These are phyloP conservation scores for Drosophila pseudoobscura DNA, from an alignment of 1,140 invertebrate species.

Conservation along the genomic window DNA sequence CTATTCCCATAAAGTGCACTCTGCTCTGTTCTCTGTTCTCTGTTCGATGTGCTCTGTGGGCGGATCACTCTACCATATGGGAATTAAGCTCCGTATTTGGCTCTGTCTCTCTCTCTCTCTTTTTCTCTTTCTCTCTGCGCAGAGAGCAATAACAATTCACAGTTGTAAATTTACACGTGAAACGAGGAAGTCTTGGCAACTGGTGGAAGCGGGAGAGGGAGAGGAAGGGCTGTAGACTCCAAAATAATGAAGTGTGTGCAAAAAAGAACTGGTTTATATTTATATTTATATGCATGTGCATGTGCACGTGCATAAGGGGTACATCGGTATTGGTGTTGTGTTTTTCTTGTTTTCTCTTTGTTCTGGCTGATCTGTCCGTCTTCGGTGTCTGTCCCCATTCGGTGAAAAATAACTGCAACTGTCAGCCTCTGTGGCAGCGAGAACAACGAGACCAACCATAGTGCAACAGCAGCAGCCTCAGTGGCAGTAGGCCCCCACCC, in stretches of 20 bases:
- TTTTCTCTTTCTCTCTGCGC: too few relatives aligned
- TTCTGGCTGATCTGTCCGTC: conserved; percentile 43
- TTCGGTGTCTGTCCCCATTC: conserved; percentile 66
- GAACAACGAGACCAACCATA: conserved; percentile 11
- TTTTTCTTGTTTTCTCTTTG: conserved; percentile 79
- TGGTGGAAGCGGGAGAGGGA: not conserved
- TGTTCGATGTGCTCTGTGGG: not conserved
- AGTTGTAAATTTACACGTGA: conserved; percentile 26
- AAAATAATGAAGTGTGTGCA: conserved; percentile 78
- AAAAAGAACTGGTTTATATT: conserved; percentile 75
- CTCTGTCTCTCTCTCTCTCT: too few relatives aligned
- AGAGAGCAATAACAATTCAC: conserved; percentile 27
- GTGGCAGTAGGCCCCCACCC: too few relatives aligned
- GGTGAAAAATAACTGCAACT: conserved; percentile 79
- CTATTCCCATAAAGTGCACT: too few relatives aligned
- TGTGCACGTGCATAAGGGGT: conserved; percentile 2
- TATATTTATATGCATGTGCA: conserved; percentile 21
- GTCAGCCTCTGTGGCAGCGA: conserved; percentile 55
- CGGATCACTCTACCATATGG: not conserved
- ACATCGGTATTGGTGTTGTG: conserved; percentile 39
- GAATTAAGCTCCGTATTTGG: too few relatives aligned
- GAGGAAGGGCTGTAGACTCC: conserved; percentile 13
- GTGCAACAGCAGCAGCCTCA: not conserved
- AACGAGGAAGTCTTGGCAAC: not conserved
- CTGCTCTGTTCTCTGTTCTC: too few relatives aligned